Conservation (phyloP, 2,113 vertebrate species). For the Myotis brandtii region DNA sequence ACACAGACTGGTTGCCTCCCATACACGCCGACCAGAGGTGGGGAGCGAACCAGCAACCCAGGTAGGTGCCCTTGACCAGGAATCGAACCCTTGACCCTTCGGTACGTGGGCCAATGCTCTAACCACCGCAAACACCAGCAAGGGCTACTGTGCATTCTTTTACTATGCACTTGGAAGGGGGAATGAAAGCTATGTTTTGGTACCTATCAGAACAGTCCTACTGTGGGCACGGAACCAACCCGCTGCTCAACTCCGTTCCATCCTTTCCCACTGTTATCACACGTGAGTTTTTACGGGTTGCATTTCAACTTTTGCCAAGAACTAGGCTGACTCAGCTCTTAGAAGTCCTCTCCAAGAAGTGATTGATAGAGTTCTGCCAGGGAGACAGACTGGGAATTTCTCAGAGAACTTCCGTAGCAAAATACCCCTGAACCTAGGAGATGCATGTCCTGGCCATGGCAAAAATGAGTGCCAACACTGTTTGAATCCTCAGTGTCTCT, state of each 20-base stretch:
- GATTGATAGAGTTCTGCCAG: background rate
- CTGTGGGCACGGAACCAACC: background rate
- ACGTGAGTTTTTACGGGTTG: background rate
- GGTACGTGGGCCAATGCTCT: too few species aligned
- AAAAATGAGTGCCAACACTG: background rate
- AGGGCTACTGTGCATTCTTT: background rate
- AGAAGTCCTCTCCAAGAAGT: slow-evolving; percentile 20
- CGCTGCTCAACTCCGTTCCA: background rate
- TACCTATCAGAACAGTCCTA: background rate
- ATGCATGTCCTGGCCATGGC: background rate
- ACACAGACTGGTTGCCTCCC: too few species aligned
- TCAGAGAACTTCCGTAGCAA: background rate
- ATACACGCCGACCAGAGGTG: too few species aligned
- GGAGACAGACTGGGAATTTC: background rate
- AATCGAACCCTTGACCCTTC: too few species aligned
- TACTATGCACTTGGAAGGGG: background rate
- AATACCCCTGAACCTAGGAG: background rate
- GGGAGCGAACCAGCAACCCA: too few species aligned
- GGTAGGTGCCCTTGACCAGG: too few species aligned
- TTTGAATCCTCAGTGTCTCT: background rate
- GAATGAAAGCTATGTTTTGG: background rate
- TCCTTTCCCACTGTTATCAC: background rate
- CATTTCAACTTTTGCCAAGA: slow-evolving; percentile 8
- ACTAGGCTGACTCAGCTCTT: slow-evolving; percentile 20
- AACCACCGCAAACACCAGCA: too few species aligned